These are phyloP conservation scores for Andrena flavipes DNA, from an alignment of 2,888 invertebrate genomes.

Conservation along the genomic window DNA sequence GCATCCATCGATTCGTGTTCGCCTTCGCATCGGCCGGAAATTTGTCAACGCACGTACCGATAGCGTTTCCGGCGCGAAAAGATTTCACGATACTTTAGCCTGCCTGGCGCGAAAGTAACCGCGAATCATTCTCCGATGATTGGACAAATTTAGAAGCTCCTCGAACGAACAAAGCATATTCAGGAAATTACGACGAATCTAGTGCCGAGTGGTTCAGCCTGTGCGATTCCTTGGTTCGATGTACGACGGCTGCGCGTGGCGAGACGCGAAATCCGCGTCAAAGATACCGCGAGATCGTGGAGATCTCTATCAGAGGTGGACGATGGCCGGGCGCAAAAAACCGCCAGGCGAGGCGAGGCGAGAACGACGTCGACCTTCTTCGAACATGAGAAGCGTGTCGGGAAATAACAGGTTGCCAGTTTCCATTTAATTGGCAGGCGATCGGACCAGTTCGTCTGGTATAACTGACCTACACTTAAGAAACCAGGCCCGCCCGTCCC, in stretches of 20 bases:
- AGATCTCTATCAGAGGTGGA: conserved; percentile 46
- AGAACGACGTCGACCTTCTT: conserved; percentile 58
- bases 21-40: no score
- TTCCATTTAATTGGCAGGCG: conserved; percentile 72
- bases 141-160: no score
- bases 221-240: no score
- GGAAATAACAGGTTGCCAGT: conserved; percentile 73
- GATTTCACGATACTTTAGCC: no score
- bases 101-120: no score
- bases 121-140: no score
- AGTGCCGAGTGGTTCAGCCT: no score
- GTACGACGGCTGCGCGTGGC: conserved; percentile 8
- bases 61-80: no score
- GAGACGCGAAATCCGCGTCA: conserved; percentile 9
- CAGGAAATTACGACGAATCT: no score
- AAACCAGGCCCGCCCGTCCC: conserved; percentile 27
- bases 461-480: conserved; percentile 78
- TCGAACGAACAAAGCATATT: no score
- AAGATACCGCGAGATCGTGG: conserved; percentile 30
- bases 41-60: no score
- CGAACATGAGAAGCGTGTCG: conserved; percentile 56
- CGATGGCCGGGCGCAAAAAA: conserved; percentile 22
- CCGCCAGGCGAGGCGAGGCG: conserved; percentile 6
- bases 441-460: conserved; percentile 77
- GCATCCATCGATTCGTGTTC: no score